phyloP scores from a whole-genome alignment of 1,140 invertebrate genomes.

The Pantala flavescens region DNA sequence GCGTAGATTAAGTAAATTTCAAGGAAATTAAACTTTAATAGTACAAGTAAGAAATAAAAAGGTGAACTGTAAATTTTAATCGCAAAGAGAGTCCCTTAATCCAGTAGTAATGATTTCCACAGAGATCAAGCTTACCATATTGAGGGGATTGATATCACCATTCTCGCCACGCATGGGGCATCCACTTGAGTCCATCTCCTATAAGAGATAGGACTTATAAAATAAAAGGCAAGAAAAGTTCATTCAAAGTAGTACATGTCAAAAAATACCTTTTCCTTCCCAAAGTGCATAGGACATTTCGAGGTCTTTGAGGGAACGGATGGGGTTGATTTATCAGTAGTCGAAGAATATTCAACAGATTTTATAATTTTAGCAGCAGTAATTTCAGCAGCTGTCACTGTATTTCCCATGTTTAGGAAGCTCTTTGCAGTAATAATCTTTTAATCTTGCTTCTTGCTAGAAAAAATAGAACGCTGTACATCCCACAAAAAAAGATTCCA shows the following conservation, averaged over 20 bases:
- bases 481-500: too few species aligned
- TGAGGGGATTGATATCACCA: conserved; percentile 61
- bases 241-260: neutral
- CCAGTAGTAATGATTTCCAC: too few species aligned
- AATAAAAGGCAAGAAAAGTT: neutral
- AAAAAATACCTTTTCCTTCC: neutral
- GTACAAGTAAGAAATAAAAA: too few species aligned
- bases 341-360: conserved; percentile 25
- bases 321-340: conserved; percentile 21
- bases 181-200: conserved; percentile 36
- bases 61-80: too few species aligned
- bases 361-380: conserved; percentile 35
- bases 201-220: conserved; percentile 23
- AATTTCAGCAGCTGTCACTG: conserved; percentile 43
- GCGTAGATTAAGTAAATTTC: too few species aligned
- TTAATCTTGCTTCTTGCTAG: too few species aligned
- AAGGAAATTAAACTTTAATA: too few species aligned
- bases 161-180: conserved; percentile 47
- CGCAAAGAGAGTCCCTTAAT: too few species aligned
- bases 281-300: neutral
- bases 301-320: neutral
- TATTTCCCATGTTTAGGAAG: conserved; percentile 46
- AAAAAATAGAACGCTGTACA: too few species aligned
- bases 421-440: neutral
- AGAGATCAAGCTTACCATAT: conserved; percentile 69